Percentiles rank a stretch among this genome's conserved stretches.
Conservation (phyloP, 2,113 vertebrate genomes). For the Urocitellus parryii region DNA sequence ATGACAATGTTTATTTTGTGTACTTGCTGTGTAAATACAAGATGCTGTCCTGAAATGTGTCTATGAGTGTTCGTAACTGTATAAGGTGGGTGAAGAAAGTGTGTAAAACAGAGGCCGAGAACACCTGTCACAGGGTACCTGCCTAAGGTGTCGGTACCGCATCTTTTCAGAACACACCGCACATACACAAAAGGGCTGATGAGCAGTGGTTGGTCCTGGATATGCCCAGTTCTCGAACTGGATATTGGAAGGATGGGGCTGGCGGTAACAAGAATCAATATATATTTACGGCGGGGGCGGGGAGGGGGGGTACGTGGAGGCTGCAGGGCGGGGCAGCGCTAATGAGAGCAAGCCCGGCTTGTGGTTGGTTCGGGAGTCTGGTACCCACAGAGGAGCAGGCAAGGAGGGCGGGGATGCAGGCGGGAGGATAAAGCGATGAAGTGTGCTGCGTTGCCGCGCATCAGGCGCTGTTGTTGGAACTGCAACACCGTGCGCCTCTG, state of each 20-base stretch:
- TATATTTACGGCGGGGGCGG: constrained; percentile 58
- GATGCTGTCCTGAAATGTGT: neutral
- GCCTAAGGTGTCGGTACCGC: neutral
- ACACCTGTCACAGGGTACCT: constrained; percentile 40
- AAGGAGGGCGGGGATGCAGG: constrained; percentile 71
- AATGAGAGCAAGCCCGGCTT: constrained; percentile 68
- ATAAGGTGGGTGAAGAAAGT: neutral
- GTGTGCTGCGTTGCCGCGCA: constrained; percentile 71
- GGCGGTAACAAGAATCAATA: constrained; percentile 25
- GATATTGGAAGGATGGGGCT: constrained; percentile 9
- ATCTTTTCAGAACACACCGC: neutral
- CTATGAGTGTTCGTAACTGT: neutral
- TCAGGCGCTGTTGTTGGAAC: constrained; percentile 68
- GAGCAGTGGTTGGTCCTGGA: neutral
- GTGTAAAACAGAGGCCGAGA: neutral
- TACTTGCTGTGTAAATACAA: neutral
- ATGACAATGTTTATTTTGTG: neutral
- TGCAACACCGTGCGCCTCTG: constrained; percentile 71
- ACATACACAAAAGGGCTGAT: constrained; percentile 54
- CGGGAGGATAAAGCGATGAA: constrained; percentile 75
- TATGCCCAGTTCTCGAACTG: neutral
- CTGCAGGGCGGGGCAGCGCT: constrained; percentile 77
- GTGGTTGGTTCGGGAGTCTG: constrained; percentile 84
- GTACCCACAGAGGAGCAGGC: constrained; percentile 76
- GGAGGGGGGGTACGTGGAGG: constrained; percentile 42